Base-by-base conservation (phyloP, 2,113 vertebrate genomes). In the Scartelaos histophorus region DNA sequence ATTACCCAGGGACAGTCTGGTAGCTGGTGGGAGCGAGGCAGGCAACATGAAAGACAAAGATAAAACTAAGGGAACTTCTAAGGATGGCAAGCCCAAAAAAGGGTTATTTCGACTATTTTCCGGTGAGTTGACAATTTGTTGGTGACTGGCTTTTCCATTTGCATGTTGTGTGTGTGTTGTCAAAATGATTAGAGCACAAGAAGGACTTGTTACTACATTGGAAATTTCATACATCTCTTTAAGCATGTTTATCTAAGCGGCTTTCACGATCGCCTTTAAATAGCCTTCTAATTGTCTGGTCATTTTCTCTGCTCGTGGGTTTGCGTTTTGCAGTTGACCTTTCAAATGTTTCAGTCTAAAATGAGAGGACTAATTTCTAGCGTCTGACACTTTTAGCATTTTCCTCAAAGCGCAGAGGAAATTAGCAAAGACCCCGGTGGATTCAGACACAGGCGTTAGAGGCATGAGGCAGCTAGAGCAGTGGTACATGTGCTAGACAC, bases 1-100 rank as follows among this genome's bases (percentile, higher is more conserved):
- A 76, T 85, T 84, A 81, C 84, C 69, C 56, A 76, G 87, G 85
- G 86, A 90, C 81, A 82, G 75, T 88, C 76, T 87, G 69, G 61
- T 84, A 83, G 81, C 68, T 73, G 70, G 78, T 74, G 67, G 69
- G 64, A 56, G 66, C 3, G 15, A 82, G 73, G 56, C 13, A 67
- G 78, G 78, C 64, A 51, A 77, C 58, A 74, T 79, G 81, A 88
- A 74, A 83, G 83, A 80, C 58, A 49, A 68, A 65, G 80, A 74
- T 15, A 84, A 66, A 82, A 78, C 79, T 74, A 87, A 82, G 62
- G 86, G 82, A 85, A 76, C 79, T 86, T 79, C 79, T 21, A 84
- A 82, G 78, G 85, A 81, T 56, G 71, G 54, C 65, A 88, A 84
- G 81, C 38, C 54, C 34, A 90, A 76, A 76, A 85, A 83, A 71